phyloP scores from a whole-genome alignment of 2,797 vertebrate genomes.

The Hydrophis major region DNA sequence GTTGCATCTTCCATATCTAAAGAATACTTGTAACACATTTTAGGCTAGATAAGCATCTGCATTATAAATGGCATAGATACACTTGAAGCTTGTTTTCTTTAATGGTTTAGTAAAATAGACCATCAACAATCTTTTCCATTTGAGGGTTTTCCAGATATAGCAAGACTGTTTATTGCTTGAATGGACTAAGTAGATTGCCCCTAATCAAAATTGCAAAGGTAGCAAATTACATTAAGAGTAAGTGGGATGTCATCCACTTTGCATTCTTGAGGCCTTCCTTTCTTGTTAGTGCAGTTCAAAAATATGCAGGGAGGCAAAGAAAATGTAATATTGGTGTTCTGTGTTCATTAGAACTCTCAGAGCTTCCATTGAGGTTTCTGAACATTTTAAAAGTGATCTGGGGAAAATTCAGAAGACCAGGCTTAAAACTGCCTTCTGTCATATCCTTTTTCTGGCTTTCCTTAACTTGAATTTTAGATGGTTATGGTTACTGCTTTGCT shows the following conservation, averaged over 20 bases:
- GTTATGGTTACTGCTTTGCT: slow-evolving; percentile 69
- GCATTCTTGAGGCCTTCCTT: not conserved
- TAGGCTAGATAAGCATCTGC: not conserved
- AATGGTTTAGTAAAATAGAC: not conserved
- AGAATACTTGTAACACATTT: not conserved
- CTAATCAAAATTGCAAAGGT: not conserved
- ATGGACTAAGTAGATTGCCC: not conserved
- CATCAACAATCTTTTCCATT: not conserved
- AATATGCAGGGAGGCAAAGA: not conserved
- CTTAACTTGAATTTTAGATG: slow-evolving; percentile 57
- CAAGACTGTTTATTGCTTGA: not conserved
- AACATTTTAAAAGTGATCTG: not conserved
- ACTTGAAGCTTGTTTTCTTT: not conserved
- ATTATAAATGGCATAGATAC: not conserved
- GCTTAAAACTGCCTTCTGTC: not conserved
- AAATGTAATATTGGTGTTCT: not conserved
- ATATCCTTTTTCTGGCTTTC: not conserved
- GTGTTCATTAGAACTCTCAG: not conserved
- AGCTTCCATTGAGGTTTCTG: not conserved
- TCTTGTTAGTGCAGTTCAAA: not conserved
- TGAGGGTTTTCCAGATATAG: not conserved
- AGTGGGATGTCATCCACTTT: not conserved
- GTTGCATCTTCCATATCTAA: not conserved
- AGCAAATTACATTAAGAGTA: not conserved
- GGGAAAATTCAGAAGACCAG: not conserved